Conservation (phyloP, 2,797 vertebrate genomes). For the Gobio occitaniae region DNA sequence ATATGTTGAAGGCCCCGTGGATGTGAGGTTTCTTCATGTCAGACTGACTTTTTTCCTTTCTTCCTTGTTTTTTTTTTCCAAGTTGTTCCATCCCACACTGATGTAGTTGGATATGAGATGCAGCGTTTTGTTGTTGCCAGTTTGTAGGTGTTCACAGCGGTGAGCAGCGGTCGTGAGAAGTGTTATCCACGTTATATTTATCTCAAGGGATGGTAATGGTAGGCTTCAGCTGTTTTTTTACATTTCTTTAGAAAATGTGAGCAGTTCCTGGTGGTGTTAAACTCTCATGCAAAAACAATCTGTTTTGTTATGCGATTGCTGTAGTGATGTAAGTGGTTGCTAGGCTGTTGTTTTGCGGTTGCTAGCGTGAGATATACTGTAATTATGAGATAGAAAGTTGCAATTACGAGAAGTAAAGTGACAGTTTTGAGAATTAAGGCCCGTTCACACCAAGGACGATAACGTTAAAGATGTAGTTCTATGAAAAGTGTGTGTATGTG, state of each 20-base stretch:
- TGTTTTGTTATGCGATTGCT: neutral
- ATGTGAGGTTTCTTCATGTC: conserved; percentile 37
- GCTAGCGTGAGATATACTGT: too few species aligned
- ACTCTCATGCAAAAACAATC: neutral
- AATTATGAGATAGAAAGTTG: neutral
- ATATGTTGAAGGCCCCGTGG: conserved; percentile 31
- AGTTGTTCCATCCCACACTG: conserved; percentile 15
- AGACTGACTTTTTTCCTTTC: neutral
- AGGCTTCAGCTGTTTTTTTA: neutral
- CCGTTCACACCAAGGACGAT: too few species aligned
- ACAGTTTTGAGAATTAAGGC: neutral
- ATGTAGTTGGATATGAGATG: conserved; percentile 14
- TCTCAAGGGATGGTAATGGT: conserved; percentile 24
- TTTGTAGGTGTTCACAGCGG: conserved; percentile 46
- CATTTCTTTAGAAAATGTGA: neutral
- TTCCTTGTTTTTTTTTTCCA: neutral
- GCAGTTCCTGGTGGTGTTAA: too few species aligned
- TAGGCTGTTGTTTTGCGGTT: neutral
- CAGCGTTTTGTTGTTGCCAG: conserved; percentile 34
- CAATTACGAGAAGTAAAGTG: neutral
- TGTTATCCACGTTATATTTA: conserved; percentile 15
- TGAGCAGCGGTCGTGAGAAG: neutral
- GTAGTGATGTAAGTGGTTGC: neutral
- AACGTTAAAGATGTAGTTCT: too few species aligned
- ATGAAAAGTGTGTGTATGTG: too few species aligned